phyloP scores from a whole-genome alignment of 2,888 invertebrate genomes.

The Temnothorax rugatulus region DNA sequence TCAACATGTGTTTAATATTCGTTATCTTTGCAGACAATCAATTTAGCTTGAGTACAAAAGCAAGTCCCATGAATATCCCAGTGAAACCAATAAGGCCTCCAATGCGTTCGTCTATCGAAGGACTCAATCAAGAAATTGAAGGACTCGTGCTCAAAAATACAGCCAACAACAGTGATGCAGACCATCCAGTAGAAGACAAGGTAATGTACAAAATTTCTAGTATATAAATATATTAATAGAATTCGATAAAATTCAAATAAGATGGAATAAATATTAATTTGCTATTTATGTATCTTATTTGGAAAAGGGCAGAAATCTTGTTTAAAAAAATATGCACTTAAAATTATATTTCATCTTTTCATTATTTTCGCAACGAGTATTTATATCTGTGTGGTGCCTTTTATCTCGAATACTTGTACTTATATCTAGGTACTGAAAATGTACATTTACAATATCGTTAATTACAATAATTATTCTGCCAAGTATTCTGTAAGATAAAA shows the following conservation, averaged over 20 bases:
- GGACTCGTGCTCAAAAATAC: conserved; percentile 90
- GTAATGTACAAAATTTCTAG: conserved; percentile 81
- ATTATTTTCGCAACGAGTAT: neutral
- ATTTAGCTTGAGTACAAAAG: conserved; percentile 86
- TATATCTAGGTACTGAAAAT: neutral
- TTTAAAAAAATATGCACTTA: neutral
- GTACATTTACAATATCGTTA: neutral
- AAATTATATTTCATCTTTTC: neutral
- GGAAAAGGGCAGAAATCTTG: neutral
- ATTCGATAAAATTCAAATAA: neutral
- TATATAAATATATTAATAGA: neutral
- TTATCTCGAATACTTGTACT: too few species aligned
- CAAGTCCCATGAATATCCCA: conserved; percentile 88
- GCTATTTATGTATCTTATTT: neutral
- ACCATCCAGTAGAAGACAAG: conserved; percentile 88
- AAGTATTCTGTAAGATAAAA: conserved; percentile 1
- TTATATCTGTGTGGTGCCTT: neutral
- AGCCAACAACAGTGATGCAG: conserved; percentile 82
- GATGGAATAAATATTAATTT: neutral
- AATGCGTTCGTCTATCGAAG: conserved; percentile 94
- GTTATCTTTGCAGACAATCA: conserved; percentile 82
- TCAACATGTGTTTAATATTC: conserved; percentile 20
- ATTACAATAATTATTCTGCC: neutral
- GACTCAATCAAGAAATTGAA: conserved; percentile 95
- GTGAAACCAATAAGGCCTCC: conserved; percentile 89